A percentile compares a stretch with the other conserved stretches of the same genome.
Conservation (phyloP, 2,888 invertebrate genomes). For the Eilema depressum region DNA sequence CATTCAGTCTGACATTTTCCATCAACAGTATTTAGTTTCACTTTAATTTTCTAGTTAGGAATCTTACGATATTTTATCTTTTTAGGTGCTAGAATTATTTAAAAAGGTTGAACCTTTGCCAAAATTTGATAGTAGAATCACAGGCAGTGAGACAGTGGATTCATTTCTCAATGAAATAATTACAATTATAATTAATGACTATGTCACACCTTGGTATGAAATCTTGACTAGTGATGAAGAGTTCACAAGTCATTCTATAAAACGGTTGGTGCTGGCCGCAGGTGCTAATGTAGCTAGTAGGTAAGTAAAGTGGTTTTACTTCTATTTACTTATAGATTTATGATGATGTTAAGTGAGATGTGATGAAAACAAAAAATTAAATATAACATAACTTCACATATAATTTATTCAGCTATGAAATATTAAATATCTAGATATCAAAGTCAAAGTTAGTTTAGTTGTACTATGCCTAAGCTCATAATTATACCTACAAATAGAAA, state of each 20-base stretch:
- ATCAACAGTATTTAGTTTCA: background rate
- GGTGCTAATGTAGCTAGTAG: conserved; percentile 89
- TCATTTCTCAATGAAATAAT: conserved; percentile 95
- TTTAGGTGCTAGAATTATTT: conserved; percentile 76
- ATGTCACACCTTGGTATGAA: conserved; percentile 92
- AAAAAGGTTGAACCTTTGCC: conserved; percentile 61
- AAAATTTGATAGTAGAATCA: conserved; percentile 88
- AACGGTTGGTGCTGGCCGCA: conserved; percentile 89
- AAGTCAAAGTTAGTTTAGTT: background rate
- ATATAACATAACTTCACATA: background rate
- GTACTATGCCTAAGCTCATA: background rate
- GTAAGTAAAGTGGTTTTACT: conserved; percentile 63
- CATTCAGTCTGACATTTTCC: too few relatives aligned
- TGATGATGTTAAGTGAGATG: too few relatives aligned
- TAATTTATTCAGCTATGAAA: background rate
- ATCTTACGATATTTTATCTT: conserved; percentile 20
- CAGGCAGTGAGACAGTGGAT: conserved; percentile 95
- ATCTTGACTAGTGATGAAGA: conserved; percentile 90
- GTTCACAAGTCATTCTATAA: conserved; percentile 89
- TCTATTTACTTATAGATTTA: background rate
- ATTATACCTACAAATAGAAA: background rate
- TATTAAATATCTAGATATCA: background rate
- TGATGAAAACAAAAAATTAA: too few relatives aligned
- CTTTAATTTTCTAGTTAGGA: background rate
- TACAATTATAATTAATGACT: conserved; percentile 93